Conservation (phyloP, 1,140 invertebrate species). For the Pogonomyrmex barbatus region DNA sequence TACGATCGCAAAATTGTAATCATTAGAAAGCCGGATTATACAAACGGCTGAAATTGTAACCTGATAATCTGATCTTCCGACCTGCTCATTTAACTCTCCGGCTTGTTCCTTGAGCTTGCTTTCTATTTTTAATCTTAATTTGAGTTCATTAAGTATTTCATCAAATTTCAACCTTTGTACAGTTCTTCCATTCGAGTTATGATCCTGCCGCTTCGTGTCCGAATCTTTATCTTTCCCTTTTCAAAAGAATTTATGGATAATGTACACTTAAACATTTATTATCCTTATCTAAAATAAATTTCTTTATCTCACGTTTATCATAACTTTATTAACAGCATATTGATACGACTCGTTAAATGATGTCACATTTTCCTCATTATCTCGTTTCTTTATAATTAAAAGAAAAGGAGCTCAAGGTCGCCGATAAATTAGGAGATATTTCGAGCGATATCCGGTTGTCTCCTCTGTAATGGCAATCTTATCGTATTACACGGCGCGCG, state of each 20-base stretch:
- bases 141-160: background rate
- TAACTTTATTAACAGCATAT: too few species aligned
- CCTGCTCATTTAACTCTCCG: too few species aligned
- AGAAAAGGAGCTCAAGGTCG: background rate
- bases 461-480: background rate
- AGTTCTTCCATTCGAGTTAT: background rate
- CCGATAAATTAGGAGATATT: background rate
- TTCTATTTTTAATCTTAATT: background rate
- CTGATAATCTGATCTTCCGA: background rate
- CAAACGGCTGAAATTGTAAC: background rate
- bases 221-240: background rate
- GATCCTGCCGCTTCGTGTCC: background rate
- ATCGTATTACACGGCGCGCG: constrained; percentile 25
- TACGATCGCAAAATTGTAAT: background rate
- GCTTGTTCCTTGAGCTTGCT: background rate
- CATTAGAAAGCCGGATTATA: background rate
- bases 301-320: too few species aligned
- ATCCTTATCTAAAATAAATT: too few species aligned
- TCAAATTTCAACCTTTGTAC: background rate
- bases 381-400: constrained; percentile 17
- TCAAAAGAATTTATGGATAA: background rate
- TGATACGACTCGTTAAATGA: too few species aligned
- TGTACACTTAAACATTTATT: too few species aligned
- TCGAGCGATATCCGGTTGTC: background rate
- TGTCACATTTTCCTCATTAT: background rate